Percentiles rank a stretch among this genome's conserved stretches.
Conservation (phyloP, 2,113 vertebrate species). For the Leptocoma aspasia region DNA sequence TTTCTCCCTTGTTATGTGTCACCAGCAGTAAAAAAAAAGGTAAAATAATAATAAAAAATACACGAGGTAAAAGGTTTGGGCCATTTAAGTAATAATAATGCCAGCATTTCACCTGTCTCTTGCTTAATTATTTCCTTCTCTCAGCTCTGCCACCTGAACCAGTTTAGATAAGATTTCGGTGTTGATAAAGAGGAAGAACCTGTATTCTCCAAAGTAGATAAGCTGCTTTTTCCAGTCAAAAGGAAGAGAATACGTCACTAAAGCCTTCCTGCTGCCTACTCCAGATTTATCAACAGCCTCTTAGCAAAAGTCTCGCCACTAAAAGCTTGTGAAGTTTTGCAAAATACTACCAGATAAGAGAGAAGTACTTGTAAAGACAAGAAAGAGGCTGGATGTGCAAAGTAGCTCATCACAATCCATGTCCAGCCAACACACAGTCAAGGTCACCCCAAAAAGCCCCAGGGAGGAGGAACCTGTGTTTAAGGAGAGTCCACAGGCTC, state of each 20-base stretch:
- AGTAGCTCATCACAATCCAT: rapidly evolving
- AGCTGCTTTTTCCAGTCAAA: background rate
- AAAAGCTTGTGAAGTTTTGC: background rate
- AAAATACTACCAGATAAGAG: background rate
- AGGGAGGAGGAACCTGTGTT: rapidly evolving
- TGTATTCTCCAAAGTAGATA: slow-evolving; percentile 35
- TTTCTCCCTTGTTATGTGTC: background rate
- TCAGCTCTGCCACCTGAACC: slow-evolving; percentile 57
- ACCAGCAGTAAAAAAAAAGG: background rate
- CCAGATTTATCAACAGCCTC: background rate
- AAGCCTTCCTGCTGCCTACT: background rate
- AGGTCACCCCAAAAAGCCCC: background rate
- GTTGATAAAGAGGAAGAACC: slow-evolving; percentile 50
- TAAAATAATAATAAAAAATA: background rate
- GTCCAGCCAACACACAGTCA: rapidly evolving
- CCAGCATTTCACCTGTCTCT: slow-evolving; percentile 60
- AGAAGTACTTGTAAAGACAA: background rate
- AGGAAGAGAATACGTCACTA: background rate
- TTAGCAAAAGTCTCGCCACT: background rate
- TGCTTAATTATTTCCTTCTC: slow-evolving; percentile 68
- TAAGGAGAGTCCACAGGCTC: background rate
- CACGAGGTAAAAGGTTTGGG: slow-evolving; percentile 43
- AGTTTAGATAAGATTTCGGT: slow-evolving; percentile 64
- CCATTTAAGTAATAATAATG: slow-evolving; percentile 71
- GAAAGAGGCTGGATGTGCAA: background rate